Conservation (phyloP, 1,140 invertebrate genomes). For the Choristoneura fumiferana region DNA sequence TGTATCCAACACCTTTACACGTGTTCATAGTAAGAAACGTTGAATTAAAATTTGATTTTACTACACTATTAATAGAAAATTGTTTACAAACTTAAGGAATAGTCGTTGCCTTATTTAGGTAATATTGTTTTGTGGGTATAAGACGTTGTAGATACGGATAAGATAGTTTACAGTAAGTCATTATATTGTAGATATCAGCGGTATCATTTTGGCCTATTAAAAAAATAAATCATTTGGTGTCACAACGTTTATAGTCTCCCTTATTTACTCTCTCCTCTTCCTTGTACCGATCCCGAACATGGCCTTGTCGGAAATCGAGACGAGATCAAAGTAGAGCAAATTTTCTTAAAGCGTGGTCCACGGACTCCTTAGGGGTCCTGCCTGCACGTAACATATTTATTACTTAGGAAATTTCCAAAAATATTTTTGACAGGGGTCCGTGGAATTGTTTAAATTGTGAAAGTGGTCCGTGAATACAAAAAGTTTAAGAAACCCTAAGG, state of each 20-base stretch:
- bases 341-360: too few species aligned
- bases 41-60: constrained; percentile 45
- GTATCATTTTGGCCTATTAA: constrained; percentile 77
- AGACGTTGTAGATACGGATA: constrained; percentile 73
- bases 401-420: too few species aligned
- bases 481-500: too few species aligned
- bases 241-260: constrained; percentile 39
- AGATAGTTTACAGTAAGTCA: constrained; percentile 70
- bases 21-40: constrained; percentile 61
- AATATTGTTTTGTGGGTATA: constrained; percentile 76
- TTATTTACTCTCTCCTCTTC: constrained; percentile 3
- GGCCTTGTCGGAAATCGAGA: too few species aligned
- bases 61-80: constrained; percentile 53
- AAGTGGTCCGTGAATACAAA: too few species aligned
- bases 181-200: constrained; percentile 74
- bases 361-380: too few species aligned
- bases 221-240: constrained; percentile 77
- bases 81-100: constrained; percentile 68
- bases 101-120: constrained; percentile 78
- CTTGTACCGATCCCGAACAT: too few species aligned
- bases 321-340: too few species aligned
- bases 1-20: constrained; percentile 56
- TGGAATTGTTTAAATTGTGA: too few species aligned
- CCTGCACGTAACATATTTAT: too few species aligned
- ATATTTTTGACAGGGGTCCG: too few species aligned